phyloP scores from a whole-genome alignment of 2,888 invertebrate species.

The Embidobia sp. region DNA sequence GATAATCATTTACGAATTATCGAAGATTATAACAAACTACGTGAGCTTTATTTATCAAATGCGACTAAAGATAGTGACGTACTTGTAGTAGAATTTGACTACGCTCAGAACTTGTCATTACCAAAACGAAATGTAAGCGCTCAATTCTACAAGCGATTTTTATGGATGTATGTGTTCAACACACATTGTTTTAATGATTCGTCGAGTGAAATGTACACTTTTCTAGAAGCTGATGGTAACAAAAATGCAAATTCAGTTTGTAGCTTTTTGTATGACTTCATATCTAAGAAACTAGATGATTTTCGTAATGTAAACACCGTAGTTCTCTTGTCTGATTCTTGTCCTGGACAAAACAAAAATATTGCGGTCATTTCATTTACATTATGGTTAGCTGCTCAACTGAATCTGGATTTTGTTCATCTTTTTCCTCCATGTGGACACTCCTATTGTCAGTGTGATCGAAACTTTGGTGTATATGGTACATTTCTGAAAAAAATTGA shows the following conservation, averaged over 20 bases:
- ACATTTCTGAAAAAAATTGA: not conserved
- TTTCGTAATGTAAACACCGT: slow-evolving; percentile 8
- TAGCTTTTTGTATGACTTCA: slow-evolving; percentile 21
- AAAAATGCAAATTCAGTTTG: slow-evolving; percentile 40
- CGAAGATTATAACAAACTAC: too few relatives aligned
- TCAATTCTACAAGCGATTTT: slow-evolving; percentile 24
- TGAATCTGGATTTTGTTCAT: slow-evolving; percentile 2
- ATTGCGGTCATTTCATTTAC: not conserved
- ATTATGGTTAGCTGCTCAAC: not conserved
- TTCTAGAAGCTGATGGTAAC: slow-evolving; percentile 27
- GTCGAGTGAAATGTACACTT: slow-evolving; percentile 19
- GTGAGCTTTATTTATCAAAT: too few relatives aligned
- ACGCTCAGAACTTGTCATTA: slow-evolving; percentile 34
- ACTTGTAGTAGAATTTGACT: slow-evolving; percentile 38
- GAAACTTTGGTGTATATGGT: not conserved
- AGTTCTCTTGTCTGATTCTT: slow-evolving; percentile 27
- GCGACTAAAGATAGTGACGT: not conserved
- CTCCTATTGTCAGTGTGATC: not conserved
- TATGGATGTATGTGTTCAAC: slow-evolving; percentile 34
- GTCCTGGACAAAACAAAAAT: slow-evolving; percentile 33
- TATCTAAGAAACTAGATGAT: not conserved
- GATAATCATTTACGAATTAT: too few relatives aligned
- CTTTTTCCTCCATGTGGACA: slow-evolving; percentile 8
- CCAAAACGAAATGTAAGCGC: slow-evolving; percentile 27
- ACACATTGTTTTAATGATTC: slow-evolving; percentile 20